These are phyloP conservation scores for Orthosia gracilis DNA, from an alignment of 2,888 invertebrate species.

Conservation along the genomic window DNA sequence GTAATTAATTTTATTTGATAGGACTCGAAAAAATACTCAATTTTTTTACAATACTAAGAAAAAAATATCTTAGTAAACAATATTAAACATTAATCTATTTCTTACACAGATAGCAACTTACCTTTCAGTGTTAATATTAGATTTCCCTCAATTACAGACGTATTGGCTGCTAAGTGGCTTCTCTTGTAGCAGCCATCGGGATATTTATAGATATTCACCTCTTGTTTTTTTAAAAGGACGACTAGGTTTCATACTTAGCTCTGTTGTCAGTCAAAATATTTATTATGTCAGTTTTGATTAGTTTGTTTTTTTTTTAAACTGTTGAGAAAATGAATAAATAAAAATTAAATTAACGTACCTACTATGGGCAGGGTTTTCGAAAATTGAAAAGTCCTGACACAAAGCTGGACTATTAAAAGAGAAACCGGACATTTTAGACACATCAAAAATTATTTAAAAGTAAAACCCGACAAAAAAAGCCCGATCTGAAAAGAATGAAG, in stretches of 20 bases:
- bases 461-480: too few relatives aligned
- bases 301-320: neutral
- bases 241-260: conserved; percentile 22
- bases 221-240: conserved; percentile 20
- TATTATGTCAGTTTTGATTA: conserved; percentile 13
- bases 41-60: neutral
- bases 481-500: too few relatives aligned
- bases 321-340: neutral
- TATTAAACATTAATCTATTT: conserved; percentile 6
- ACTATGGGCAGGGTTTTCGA: too few relatives aligned
- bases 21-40: neutral
- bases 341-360: too few relatives aligned
- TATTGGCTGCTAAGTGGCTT: conserved; percentile 44
- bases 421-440: too few relatives aligned
- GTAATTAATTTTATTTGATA: too few relatives aligned
- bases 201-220: conserved; percentile 38
- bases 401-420: too few relatives aligned
- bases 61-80: neutral
- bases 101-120: neutral
- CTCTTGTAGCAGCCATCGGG: conserved; percentile 34
- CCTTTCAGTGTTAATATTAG: conserved; percentile 35
- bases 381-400: too few relatives aligned
- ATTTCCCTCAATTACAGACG: conserved; percentile 36
- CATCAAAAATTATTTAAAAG: too few relatives aligned
- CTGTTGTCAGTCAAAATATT: conserved; percentile 32